Evolutionary conservation across 1,140 invertebrate species (phyloP).

Genomic region (Nylanderia fulva): DNA sequence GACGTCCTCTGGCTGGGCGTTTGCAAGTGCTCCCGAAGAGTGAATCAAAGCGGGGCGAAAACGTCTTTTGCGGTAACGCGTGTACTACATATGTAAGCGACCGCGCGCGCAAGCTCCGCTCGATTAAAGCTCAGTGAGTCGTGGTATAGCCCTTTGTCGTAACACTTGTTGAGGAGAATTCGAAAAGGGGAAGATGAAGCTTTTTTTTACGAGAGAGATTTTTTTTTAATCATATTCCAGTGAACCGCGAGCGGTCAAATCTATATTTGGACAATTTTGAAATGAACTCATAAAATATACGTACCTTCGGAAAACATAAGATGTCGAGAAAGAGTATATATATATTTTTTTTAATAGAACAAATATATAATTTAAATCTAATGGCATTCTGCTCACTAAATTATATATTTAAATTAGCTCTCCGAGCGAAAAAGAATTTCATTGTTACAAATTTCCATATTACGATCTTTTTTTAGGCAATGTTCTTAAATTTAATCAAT

Average conservation of each 20-base stretch:
- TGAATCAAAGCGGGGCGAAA: constrained; percentile 35
- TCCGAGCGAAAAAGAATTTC: neutral
- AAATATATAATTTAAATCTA: neutral
- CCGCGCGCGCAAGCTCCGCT: constrained; percentile 12
- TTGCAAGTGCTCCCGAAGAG: constrained; percentile 33
- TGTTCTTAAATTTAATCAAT: neutral
- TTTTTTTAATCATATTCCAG: neutral
- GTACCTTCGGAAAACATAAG: neutral
- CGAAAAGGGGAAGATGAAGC: neutral
- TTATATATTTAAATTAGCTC: neutral
- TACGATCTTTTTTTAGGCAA: neutral
- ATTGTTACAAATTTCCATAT: neutral
- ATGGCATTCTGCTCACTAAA: neutral
- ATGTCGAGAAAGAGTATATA: neutral
- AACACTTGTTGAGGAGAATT: constrained; percentile 54
- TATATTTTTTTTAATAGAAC: neutral
- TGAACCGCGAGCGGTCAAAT: neutral
- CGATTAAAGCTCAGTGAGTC: constrained; percentile 65
- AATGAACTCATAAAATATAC: neutral
- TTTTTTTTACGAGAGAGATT: neutral
- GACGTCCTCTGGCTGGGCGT: neutral
- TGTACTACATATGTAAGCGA: constrained; percentile 53
- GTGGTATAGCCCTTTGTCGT: constrained; percentile 42
- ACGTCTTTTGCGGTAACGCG: constrained; percentile 25
- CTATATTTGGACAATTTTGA: neutral